A percentile compares a stretch with the other conserved stretches of the same genome.
These are phyloP conservation scores for Wiebesia pumilae DNA, from an alignment of 1,140 invertebrate species.

Conservation along the genomic window DNA sequence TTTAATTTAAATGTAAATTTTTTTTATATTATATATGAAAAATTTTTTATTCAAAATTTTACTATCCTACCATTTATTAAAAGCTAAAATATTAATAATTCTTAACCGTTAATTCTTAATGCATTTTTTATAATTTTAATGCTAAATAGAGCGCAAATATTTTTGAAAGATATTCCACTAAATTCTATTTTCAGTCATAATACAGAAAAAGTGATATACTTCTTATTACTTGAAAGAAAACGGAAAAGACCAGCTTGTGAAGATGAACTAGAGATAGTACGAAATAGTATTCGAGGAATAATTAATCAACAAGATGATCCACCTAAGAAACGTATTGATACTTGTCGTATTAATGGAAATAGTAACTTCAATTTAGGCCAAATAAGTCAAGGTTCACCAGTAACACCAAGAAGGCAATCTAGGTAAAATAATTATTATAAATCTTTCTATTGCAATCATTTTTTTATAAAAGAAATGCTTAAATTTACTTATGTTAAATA, in stretches of 20 bases:
- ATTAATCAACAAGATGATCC: conserved; percentile 81
- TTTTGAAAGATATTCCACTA: conserved; percentile 35
- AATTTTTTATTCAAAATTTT: too few relatives aligned
- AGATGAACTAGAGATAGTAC: conserved; percentile 92
- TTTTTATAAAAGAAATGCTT: not conserved
- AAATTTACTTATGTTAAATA: not conserved
- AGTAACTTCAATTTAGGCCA: conserved; percentile 89
- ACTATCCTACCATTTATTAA: too few relatives aligned
- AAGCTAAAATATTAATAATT: too few relatives aligned
- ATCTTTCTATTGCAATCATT: not conserved
- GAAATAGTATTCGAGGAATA: conserved; percentile 78
- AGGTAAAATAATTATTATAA: conserved; percentile 78
- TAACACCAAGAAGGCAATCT: conserved; percentile 91
- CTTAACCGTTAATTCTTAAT: too few relatives aligned
- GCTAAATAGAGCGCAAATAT: too few relatives aligned
- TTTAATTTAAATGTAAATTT: too few relatives aligned
- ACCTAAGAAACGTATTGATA: conserved; percentile 94
- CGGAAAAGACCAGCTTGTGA: conserved; percentile 95
- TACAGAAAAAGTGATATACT: conserved; percentile 99
- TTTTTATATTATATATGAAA: too few relatives aligned
- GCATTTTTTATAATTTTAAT: too few relatives aligned
- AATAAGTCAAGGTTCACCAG: conserved; percentile 96
- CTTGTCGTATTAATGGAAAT: conserved; percentile 91
- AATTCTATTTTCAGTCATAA: conserved; percentile 95
- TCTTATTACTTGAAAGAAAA: conserved; percentile 97